Conservation (phyloP, 2,888 invertebrate species). For the Exephanes ischioxanthus region DNA sequence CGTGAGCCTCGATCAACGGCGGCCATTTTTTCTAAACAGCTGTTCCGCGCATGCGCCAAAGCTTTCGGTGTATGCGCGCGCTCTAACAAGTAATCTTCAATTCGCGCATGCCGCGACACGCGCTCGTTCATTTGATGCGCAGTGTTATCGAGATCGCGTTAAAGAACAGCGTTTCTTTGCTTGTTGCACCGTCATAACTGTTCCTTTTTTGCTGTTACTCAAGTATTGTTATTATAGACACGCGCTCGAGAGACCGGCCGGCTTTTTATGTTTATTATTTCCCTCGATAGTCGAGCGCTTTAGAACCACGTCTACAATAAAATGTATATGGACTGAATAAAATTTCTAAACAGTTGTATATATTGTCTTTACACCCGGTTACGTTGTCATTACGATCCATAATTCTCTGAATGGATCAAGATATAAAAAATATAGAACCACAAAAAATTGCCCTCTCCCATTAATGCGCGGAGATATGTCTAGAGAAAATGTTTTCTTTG, state of each 20-base stretch:
- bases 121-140: background rate
- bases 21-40: conserved; percentile 21
- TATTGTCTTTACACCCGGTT: background rate
- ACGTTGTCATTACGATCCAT: background rate
- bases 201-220: background rate
- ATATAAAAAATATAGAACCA: background rate
- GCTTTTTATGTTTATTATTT: background rate
- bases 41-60: conserved; percentile 32
- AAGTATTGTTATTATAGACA: background rate
- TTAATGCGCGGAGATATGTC: background rate
- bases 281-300: background rate
- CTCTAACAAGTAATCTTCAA: conserved; percentile 2
- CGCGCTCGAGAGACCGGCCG: conserved; percentile 12
- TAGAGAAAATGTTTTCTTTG: background rate
- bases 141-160: conserved; percentile 13
- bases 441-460: background rate
- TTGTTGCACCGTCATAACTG: background rate
- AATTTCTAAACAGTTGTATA: background rate
- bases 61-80: conserved; percentile 8
- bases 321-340: background rate
- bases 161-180: conserved; percentile 8
- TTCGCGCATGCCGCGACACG: conserved; percentile 7
- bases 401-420: background rate
- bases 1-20: conserved; percentile 14
- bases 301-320: background rate